Evolutionary conservation across 2,888 invertebrate species (phyloP), one percentile per base, ranked within the genome.

Genomic region (Troides aeacus): DNA sequence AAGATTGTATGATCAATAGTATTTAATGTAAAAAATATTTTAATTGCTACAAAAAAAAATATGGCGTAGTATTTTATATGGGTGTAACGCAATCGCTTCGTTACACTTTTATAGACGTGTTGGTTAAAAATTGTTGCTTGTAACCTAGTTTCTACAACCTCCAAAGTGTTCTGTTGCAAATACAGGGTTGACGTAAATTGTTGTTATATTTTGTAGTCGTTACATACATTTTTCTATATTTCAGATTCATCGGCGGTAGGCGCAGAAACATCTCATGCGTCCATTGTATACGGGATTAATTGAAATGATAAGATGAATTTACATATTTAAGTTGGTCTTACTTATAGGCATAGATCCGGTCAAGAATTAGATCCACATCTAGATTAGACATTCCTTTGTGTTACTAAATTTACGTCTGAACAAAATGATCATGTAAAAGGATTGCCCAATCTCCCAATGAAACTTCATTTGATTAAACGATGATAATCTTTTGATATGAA

Each of bases 61-160:
- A 66, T 42, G n/a, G 62, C 12, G 18, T 39, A 59, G 62, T 66
- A 42, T 70, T 70, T 70, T 70, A 60, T 23, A 70, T 70, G 69
- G 60, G 46, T 66, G 39, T 59, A 69, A 62, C 63, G 66, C 66
- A 70, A 70, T 63, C 39, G 57, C 58, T 46, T 42, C 70, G 66
- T 70, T 63, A 70, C 66, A 66, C 66, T 70, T 62, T 69, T 69
- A 66, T 70, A 63, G 60, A 53, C 66, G 66, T 66, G 69, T 70
- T 59, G 53, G 62, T 66, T 62, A 68, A 66, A 68, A 62, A 62
- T 70, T 62, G 59, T 63, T 66, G 59, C 62, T 62, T 60, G 58
- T 62, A 70, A 69, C 70, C 70, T 66, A 58, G 70, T 70, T 70
- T 70, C 70, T 66, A 66, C 50, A 70, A 66, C 70, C 70, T 70